These are phyloP conservation scores for Lumbricus terrestris DNA, from an alignment of 2,888 invertebrate genomes.

Conservation along the genomic window DNA sequence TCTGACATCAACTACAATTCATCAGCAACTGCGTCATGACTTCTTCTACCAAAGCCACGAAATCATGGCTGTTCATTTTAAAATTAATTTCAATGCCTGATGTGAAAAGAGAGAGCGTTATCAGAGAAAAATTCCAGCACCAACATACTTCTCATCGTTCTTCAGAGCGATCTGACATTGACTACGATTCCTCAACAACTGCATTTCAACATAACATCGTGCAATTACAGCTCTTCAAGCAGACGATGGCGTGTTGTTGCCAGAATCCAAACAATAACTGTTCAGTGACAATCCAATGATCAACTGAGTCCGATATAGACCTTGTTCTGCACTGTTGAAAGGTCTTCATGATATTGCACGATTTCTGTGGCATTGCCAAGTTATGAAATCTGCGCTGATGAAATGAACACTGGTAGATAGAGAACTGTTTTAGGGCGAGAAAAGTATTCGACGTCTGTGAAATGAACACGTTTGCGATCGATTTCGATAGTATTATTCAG, in stretches of 20 bases:
- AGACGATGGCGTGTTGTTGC: background rate
- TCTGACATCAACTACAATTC: background rate
- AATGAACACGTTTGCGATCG: background rate
- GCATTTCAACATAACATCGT: background rate
- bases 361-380: background rate
- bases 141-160: background rate
- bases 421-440: background rate
- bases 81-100: background rate
- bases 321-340: background rate
- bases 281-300: no score
- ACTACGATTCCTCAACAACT: background rate
- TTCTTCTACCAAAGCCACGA: no score
- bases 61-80: background rate
- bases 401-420: background rate
- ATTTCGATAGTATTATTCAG: background rate
- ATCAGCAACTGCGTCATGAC: no score
- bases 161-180: background rate
- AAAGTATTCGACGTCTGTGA: background rate
- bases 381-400: background rate
- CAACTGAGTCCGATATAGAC: no score
- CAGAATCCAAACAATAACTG: background rate
- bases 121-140: no score
- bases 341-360: background rate
- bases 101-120: background rate
- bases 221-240: background rate